A percentile compares a stretch with the other conserved stretches of the same genome.
Conservation (phyloP, 2,797 vertebrate species). For the Microcaecilia unicolor region DNA sequence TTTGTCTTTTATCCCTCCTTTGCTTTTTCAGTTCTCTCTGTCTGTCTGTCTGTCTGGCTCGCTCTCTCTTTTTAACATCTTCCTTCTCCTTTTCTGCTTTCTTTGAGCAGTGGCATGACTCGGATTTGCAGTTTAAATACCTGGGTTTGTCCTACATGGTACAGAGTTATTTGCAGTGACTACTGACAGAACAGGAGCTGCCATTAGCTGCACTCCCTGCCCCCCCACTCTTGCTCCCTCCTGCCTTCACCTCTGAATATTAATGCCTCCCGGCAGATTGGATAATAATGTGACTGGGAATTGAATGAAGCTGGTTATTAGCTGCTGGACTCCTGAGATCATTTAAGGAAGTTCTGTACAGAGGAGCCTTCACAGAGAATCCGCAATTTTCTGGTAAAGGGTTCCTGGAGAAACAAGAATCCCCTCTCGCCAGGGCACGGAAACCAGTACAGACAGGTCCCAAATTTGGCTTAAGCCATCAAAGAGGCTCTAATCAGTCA, state of each 20-base stretch:
- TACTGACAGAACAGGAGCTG: slow-evolving; percentile 1
- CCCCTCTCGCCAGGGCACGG: too few relatives aligned
- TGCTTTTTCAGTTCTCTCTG: too few relatives aligned
- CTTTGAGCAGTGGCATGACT: not conserved
- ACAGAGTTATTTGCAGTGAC: slow-evolving; percentile 9
- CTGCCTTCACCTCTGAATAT: slow-evolving; percentile 45
- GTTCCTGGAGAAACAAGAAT: too few relatives aligned
- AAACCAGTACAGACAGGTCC: too few relatives aligned
- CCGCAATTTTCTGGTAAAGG: too few relatives aligned
- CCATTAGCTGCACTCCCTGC: slow-evolving; percentile 6
- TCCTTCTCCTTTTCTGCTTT: not conserved
- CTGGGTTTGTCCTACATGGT: slow-evolving; percentile 10
- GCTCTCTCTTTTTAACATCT: too few relatives aligned
- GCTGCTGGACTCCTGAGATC: slow-evolving; percentile 32
- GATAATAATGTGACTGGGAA: slow-evolving; percentile 60
- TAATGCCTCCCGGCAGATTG: slow-evolving; percentile 52
- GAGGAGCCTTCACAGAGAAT: too few relatives aligned
- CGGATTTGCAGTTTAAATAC: not conserved
- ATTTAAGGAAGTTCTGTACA: slow-evolving; percentile 43
- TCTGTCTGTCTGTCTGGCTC: too few relatives aligned
- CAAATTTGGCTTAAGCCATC: too few relatives aligned
- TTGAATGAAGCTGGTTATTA: slow-evolving; percentile 58
- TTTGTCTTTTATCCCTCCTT: too few relatives aligned
- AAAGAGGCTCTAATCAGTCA: too few relatives aligned
- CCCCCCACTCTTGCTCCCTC: slow-evolving; percentile 32